phyloP scores from a whole-genome alignment of 2,888 invertebrate genomes.

The Nipponacmea schrenckii region DNA sequence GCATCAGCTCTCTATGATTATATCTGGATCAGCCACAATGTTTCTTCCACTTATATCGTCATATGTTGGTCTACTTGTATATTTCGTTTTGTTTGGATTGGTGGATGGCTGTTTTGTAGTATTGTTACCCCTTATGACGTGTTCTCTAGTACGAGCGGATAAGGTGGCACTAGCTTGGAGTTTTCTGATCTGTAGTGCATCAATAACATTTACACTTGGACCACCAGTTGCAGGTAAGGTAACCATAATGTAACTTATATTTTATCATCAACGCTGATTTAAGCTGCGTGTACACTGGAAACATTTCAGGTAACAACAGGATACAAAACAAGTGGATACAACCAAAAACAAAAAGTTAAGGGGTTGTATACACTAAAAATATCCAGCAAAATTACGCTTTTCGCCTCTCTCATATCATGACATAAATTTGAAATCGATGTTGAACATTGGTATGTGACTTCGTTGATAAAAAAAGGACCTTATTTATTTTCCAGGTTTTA shows the following conservation, averaged over 20 bases:
- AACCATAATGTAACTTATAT: conserved; percentile 29
- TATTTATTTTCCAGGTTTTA: conserved; percentile 40
- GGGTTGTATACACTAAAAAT: no score
- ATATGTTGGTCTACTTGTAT: conserved; percentile 39
- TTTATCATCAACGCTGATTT: no score
- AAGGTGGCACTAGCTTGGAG: conserved; percentile 56
- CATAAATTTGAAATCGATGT: no score
- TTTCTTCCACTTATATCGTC: conserved; percentile 50
- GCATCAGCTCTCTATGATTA: conserved; percentile 57
- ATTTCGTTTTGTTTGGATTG: conserved; percentile 39
- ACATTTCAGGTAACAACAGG: no score
- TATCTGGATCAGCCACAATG: conserved; percentile 52
- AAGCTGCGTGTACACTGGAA: no score
- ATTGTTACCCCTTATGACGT: conserved; percentile 51
- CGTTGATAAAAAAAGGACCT: no score
- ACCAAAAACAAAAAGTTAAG: no score
- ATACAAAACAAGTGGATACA: no score
- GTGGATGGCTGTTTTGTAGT: conserved; percentile 60
- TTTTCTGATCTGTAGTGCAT: conserved; percentile 47
- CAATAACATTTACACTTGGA: conserved; percentile 55
- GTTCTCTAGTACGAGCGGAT: conserved; percentile 45
- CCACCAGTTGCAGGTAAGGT: conserved; percentile 55
- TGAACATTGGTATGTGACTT: no score
- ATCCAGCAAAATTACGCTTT: no score
- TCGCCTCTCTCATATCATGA: no score